phyloP scores from a whole-genome alignment of 53 echinoderm and acorn worm species.

The Stichopus horrens region DNA sequence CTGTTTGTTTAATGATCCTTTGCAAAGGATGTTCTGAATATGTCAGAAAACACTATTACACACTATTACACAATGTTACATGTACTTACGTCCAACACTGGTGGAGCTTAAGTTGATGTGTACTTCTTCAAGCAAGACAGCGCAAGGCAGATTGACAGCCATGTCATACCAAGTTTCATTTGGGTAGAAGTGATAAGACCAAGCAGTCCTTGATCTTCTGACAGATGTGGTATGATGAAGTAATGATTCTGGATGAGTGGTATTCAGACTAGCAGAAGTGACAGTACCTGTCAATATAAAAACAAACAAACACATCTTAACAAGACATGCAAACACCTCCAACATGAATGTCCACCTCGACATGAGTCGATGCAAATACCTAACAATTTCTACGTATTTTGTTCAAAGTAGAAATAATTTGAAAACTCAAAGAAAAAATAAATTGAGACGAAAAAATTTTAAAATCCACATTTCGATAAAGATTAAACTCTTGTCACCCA shows the following conservation, averaged over 20 bases:
- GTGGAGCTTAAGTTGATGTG: constrained; percentile 92
- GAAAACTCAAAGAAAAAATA: too few relatives aligned
- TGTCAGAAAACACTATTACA: too few relatives aligned
- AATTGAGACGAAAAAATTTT: not conserved
- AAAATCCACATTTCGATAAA: too few relatives aligned
- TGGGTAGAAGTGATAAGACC: constrained; percentile 99
- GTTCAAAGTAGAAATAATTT: too few relatives aligned
- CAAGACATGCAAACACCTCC: too few relatives aligned
- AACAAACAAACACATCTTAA: not conserved
- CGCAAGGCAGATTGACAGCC: constrained; percentile 89
- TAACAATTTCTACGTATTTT: too few relatives aligned
- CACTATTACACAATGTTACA: too few relatives aligned
- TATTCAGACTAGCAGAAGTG: constrained; percentile 84
- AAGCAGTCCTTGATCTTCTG: constrained; percentile 89
- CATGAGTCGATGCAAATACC: too few relatives aligned
- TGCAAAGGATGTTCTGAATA: too few relatives aligned
- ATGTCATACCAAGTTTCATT: constrained; percentile 99
- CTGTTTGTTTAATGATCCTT: too few relatives aligned
- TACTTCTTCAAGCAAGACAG: constrained; percentile 86
- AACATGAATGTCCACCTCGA: too few relatives aligned
- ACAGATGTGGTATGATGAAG: constrained; percentile 88
- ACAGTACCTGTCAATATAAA: constrained; percentile 62
- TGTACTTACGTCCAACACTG: constrained; percentile 86
- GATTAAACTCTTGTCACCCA: not conserved
- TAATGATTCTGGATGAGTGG: constrained; percentile 90